A percentile compares a stretch with the other conserved stretches of the same genome.
Conservation (phyloP, 1,140 invertebrate species). For the Manduca sexta region DNA sequence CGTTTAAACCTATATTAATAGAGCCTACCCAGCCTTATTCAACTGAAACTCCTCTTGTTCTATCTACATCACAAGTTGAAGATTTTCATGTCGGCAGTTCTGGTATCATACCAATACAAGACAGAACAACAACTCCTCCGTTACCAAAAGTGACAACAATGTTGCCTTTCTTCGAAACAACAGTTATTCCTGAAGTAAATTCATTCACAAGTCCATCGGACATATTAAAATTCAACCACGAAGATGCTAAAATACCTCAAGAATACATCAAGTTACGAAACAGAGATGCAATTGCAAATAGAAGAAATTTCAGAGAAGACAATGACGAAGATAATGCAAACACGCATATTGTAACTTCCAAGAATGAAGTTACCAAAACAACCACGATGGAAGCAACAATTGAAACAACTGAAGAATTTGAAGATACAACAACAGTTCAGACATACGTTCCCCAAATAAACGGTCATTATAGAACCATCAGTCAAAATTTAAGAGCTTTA, state of each 20-base stretch:
- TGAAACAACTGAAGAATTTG: constrained; percentile 7
- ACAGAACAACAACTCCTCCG: constrained; percentile 13
- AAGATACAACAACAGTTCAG: constrained; percentile 20
- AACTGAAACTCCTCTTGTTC: constrained; percentile 19
- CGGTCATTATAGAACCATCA: constrained; percentile 50
- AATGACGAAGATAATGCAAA: constrained; percentile 5
- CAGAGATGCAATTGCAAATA: constrained; percentile 6
- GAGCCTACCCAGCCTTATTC: constrained; percentile 8
- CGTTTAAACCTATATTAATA: constrained; percentile 2
- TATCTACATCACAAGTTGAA: constrained; percentile 38
- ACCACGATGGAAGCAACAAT: constrained; percentile 14
- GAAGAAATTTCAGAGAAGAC: constrained; percentile 21
- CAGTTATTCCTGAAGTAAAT: constrained; percentile 5
- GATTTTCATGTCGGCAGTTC: constrained; percentile 59
- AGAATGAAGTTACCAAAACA: constrained; percentile 27
- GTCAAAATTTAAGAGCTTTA: constrained; percentile 20
- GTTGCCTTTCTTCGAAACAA: constrained; percentile 27
- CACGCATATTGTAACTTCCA: constrained; percentile 40
- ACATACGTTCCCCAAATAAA: constrained; percentile 56
- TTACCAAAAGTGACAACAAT: constrained; percentile 26
- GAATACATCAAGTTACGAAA: constrained; percentile 33
- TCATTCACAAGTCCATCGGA: constrained; percentile 36
- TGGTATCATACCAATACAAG: constrained; percentile 43
- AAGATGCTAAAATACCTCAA: constrained; percentile 56
- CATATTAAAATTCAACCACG: constrained; percentile 51